A percentile compares a stretch with the other conserved stretches of the same genome.
These are phyloP conservation scores for Abrostola triplasia DNA, from an alignment of 2,888 invertebrate species.

Conservation along the genomic window DNA sequence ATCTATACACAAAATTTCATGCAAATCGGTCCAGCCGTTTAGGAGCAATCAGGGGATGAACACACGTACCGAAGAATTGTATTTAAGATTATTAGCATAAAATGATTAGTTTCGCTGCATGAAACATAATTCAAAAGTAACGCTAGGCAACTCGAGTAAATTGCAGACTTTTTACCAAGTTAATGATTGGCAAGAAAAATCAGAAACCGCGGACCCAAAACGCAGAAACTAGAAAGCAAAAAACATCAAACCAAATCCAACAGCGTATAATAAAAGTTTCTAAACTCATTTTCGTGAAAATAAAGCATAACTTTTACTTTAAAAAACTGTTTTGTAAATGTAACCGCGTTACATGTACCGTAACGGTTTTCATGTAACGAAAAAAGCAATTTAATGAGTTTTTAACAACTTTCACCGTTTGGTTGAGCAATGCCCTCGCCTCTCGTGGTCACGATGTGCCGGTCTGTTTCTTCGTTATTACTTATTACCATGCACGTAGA, in stretches of 20 bases:
- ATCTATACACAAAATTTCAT: too few species aligned
- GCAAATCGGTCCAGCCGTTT: too few species aligned
- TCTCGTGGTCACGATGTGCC: slow-evolving; percentile 55
- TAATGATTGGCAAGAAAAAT: not conserved
- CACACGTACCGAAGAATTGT: too few species aligned
- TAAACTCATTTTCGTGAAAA: slow-evolving; percentile 42
- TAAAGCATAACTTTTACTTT: slow-evolving; percentile 52
- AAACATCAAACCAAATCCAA: slow-evolving; percentile 21
- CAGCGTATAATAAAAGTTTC: slow-evolving; percentile 24
- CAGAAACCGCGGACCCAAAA: slow-evolving; percentile 4
- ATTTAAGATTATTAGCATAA: too few species aligned
- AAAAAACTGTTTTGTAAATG: slow-evolving; percentile 33
- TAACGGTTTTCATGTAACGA: slow-evolving; percentile 71
- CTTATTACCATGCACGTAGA: slow-evolving; percentile 53
- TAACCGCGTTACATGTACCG: slow-evolving; percentile 59
- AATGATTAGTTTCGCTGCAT: too few species aligned
- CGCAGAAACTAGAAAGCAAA: slow-evolving; percentile 11
- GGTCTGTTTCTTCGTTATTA: slow-evolving; percentile 61
- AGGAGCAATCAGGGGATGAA: too few species aligned
- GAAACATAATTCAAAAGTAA: too few species aligned
- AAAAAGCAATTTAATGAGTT: slow-evolving; percentile 70
- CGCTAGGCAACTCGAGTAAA: not conserved
- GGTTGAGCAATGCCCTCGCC: slow-evolving; percentile 54
- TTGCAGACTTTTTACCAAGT: not conserved
- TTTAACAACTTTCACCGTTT: slow-evolving; percentile 72